A percentile compares a stretch with the other conserved stretches of the same genome.
phyloP scores from a whole-genome alignment of 2,888 invertebrate genomes.

The Protodeltote pygarga region DNA sequence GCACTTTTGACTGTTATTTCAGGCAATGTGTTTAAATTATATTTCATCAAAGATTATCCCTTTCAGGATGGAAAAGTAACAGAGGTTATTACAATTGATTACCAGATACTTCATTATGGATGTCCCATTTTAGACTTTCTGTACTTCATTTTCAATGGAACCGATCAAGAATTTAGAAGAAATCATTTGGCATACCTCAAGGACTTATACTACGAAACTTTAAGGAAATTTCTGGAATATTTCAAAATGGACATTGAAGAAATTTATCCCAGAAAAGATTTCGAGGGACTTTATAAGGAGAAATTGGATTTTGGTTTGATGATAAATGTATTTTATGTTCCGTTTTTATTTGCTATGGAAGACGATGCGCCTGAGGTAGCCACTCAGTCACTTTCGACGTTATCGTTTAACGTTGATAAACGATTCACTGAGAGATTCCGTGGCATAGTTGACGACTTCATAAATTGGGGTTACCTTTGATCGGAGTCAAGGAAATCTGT shows the following conservation, averaged over 20 bases:
- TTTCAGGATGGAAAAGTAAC: constrained; percentile 59
- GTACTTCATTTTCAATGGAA: constrained; percentile 62
- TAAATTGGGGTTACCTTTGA: constrained; percentile 51
- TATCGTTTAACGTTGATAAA: constrained; percentile 48
- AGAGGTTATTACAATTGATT: constrained; percentile 63
- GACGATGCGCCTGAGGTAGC: constrained; percentile 55
- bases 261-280: constrained; percentile 55
- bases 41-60: not conserved
- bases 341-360: constrained; percentile 57
- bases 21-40: not conserved
- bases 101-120: constrained; percentile 62
- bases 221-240: constrained; percentile 53
- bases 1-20: no score
- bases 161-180: constrained; percentile 63
- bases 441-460: constrained; percentile 58
- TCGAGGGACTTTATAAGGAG: constrained; percentile 56
- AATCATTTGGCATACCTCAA: constrained; percentile 58
- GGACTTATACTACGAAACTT: constrained; percentile 55
- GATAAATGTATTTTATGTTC: constrained; percentile 51
- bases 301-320: constrained; percentile 63
- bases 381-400: constrained; percentile 27
- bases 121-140: constrained; percentile 63
- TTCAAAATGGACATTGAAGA: constrained; percentile 56
- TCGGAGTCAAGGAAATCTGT: constrained; percentile 11
- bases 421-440: constrained; percentile 50